Evolutionary conservation across 2,113 vertebrate species (phyloP).

Genomic region (Odontophorus gujanensis): DNA sequence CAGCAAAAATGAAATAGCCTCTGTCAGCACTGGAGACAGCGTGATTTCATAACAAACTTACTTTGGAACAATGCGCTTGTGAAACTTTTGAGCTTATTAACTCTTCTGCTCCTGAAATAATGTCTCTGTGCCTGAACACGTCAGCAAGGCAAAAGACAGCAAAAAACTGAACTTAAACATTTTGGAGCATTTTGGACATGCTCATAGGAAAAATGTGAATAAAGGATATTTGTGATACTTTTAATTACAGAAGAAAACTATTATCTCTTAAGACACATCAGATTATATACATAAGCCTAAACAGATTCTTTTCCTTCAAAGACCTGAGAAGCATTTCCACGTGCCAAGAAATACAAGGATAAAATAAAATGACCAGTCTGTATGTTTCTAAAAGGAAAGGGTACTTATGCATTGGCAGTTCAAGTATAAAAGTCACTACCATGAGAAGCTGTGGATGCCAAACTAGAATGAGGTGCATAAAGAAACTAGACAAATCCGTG

Average conservation of each 20-base stretch:
- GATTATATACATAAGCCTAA: neutral
- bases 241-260: neutral
- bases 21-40: conserved; percentile 43
- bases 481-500: neutral
- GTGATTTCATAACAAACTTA: conserved; percentile 28
- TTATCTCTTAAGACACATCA: neutral
- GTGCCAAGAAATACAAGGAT: neutral
- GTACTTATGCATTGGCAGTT: neutral
- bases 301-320: neutral
- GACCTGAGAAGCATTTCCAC: neutral
- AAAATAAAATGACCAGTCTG: neutral
- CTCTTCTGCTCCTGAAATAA: neutral
- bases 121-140: neutral
- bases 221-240: neutral
- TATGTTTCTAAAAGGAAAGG: neutral
- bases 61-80: neutral
- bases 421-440: neutral
- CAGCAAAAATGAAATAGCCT: neutral
- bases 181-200: neutral
- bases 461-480: neutral
- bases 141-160: neutral
- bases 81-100: neutral
- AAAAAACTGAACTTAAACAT: neutral
- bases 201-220: neutral
- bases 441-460: too few relatives aligned